phyloP scores from a whole-genome alignment of 2,797 vertebrate species.

The Eleutherodactylus coqui region DNA sequence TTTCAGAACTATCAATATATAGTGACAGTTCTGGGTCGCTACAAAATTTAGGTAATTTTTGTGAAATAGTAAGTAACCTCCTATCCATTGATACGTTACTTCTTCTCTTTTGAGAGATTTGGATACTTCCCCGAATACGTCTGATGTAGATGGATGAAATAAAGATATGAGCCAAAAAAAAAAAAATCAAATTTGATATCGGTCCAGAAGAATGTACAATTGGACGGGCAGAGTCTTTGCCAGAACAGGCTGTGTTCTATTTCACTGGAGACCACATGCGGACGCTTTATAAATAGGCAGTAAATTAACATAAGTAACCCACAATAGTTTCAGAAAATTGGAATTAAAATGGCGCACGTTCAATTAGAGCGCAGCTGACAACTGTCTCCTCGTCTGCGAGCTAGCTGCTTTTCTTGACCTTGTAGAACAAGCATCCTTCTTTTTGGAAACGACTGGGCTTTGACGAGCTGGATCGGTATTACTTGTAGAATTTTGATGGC shows the following conservation, averaged over 20 bases:
- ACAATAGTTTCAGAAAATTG: constrained; percentile 23
- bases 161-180: constrained; percentile 35
- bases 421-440: constrained; percentile 31
- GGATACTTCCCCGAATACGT: constrained; percentile 6
- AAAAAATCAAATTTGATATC: constrained; percentile 22
- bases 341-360: constrained; percentile 35
- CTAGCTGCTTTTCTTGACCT: constrained; percentile 37
- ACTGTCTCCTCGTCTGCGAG: constrained; percentile 40
- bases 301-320: constrained; percentile 45
- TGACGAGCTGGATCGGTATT: constrained; percentile 29
- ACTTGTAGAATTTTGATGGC: constrained; percentile 1
- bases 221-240: not conserved
- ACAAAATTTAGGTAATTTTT: too few species aligned
- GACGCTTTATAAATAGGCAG: constrained; percentile 41
- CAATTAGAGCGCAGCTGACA: constrained; percentile 49
- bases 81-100: not conserved
- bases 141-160: constrained; percentile 30
- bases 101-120: not conserved
- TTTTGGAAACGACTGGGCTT: constrained; percentile 25
- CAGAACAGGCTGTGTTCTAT: constrained; percentile 45
- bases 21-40: too few species aligned
- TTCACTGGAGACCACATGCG: constrained; percentile 24
- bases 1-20: too few species aligned
- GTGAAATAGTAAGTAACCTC: not conserved
- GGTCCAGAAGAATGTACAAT: constrained; percentile 39